A percentile compares a stretch with the other conserved stretches of the same genome.
These are phyloP conservation scores for Micronycteris hirsuta DNA, from an alignment of 2,113 vertebrate genomes.

Conservation along the genomic window DNA sequence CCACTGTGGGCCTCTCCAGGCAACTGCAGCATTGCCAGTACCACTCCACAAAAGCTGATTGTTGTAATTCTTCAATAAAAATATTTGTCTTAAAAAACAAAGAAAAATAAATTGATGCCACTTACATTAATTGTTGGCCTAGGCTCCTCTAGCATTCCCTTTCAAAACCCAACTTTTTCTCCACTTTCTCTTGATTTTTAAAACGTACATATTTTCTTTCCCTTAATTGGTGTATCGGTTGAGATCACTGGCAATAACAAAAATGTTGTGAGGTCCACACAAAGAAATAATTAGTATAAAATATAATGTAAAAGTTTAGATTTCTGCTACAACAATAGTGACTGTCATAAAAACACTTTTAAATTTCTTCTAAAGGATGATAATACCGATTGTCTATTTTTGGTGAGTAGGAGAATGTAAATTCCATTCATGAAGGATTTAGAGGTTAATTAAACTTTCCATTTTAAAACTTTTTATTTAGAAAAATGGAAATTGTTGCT, in stretches of 20 bases:
- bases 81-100: background rate
- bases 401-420: background rate
- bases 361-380: background rate
- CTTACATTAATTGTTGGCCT: background rate
- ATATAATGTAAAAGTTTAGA: background rate
- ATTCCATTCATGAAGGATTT: background rate
- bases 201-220: background rate
- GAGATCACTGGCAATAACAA: background rate
- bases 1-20: no score
- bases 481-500: background rate
- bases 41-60: no score
- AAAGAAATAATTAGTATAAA: background rate
- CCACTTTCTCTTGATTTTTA: background rate
- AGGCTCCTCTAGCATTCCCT: background rate
- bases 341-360: background rate
- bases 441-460: background rate
- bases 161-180: background rate
- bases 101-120: background rate
- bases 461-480: background rate
- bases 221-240: background rate
- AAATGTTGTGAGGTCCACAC: background rate
- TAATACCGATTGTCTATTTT: background rate
- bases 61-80: background rate
- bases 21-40: no score
- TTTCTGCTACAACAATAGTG: background rate